Evolutionary conservation across 1,140 invertebrate species (phyloP).

Genomic region (Oryzaephilus surinamensis): DNA sequence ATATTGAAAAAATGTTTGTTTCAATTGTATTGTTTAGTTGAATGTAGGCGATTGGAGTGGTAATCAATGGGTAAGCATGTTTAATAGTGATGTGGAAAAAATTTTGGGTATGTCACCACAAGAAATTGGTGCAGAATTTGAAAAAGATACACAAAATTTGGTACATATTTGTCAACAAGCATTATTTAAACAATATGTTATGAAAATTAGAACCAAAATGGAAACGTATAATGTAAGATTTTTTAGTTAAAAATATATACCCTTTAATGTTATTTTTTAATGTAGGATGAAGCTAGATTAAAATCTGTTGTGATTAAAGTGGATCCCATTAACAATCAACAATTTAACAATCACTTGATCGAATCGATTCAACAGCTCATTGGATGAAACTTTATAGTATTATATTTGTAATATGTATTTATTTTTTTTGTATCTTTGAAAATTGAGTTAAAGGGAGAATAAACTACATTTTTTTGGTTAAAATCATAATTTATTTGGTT

Average conservation of each 20-base stretch:
- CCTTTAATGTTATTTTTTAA: conserved; percentile 11
- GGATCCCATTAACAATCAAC: conserved; percentile 61
- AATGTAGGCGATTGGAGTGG: conserved; percentile 72
- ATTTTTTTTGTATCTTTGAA: too few relatives aligned
- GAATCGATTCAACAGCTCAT: conserved; percentile 24
- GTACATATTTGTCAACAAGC: conserved; percentile 56
- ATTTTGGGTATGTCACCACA: conserved; percentile 67
- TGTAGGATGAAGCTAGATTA: conserved; percentile 72
- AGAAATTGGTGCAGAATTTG: conserved; percentile 60
- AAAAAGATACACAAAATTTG: conserved; percentile 49
- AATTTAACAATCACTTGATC: conserved; percentile 57
- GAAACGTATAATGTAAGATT: conserved; percentile 76
- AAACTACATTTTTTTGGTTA: too few relatives aligned
- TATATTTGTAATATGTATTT: too few relatives aligned
- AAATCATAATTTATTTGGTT: too few relatives aligned
- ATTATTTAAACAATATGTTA: conserved; percentile 68
- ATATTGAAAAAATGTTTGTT: conserved; percentile 1
- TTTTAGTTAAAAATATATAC: conserved; percentile 1
- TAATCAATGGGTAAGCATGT: conserved; percentile 80
- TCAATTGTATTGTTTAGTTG: conserved; percentile 39
- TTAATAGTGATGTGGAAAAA: conserved; percentile 76
- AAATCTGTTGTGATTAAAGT: conserved; percentile 61
- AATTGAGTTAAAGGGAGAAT: too few relatives aligned
- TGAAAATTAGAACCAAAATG: conserved; percentile 74
- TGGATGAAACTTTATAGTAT: too few relatives aligned